Conservation (phyloP, 2,888 invertebrate genomes). For the Acanthosepion esculentum region DNA sequence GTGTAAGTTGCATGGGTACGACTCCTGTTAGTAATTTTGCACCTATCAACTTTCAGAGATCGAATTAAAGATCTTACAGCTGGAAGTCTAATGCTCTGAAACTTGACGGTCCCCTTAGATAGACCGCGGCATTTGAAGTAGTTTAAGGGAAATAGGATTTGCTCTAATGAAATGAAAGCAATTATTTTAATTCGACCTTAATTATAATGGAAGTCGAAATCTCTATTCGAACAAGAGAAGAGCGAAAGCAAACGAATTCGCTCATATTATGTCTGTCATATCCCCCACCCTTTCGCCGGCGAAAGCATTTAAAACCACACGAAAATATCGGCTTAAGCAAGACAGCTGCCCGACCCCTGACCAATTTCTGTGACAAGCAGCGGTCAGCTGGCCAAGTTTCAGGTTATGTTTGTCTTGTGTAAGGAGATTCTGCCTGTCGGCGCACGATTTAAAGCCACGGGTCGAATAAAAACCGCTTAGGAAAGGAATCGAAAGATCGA, state of each 20-base stretch:
- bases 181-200: background rate
- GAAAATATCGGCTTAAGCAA: background rate
- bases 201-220: background rate
- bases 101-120: background rate
- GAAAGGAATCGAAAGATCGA: background rate
- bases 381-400: slow-evolving; percentile 20
- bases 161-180: background rate
- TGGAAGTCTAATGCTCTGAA: background rate
- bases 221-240: background rate
- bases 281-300: background rate
- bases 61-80: background rate
- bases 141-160: background rate
- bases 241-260: background rate
- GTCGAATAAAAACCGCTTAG: background rate
- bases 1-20: too few relatives aligned
- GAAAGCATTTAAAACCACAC: background rate
- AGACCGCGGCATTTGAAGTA: background rate
- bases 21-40: too few relatives aligned
- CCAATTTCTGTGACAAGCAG: background rate
- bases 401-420: background rate
- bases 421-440: background rate
- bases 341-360: background rate
- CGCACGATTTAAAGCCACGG: background rate
- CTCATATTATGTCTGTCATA: background rate
- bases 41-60: too few relatives aligned